Percentiles rank a stretch among this genome's conserved stretches.
Evolutionary conservation across 2,113 vertebrate genomes (phyloP).

Genomic region (Apodemus sylvaticus): DNA sequence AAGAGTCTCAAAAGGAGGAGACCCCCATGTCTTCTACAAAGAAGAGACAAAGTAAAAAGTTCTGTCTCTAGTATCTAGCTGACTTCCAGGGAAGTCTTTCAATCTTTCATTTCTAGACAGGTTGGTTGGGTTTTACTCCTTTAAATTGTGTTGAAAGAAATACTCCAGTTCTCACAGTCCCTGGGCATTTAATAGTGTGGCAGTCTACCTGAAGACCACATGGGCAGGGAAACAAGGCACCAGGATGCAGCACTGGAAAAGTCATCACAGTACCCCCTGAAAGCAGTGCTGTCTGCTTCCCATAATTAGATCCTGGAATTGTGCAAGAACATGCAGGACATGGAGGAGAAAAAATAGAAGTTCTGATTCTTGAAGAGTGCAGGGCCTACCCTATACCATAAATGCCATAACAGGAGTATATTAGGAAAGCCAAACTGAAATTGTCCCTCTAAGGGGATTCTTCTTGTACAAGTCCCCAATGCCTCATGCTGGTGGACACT

Average conservation of each 20-base stretch:
- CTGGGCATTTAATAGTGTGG: not conserved
- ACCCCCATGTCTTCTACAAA: not conserved
- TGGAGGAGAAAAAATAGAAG: not conserved
- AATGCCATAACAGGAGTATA: not conserved
- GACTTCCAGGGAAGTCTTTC: not conserved
- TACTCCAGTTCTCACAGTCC: not conserved
- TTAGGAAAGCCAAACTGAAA: not conserved
- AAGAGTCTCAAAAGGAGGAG: not conserved
- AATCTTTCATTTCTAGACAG: not conserved
- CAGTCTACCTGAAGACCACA: not conserved
- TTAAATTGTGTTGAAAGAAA: not conserved
- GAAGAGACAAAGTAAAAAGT: not conserved
- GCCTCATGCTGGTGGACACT: not conserved
- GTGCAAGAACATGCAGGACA: not conserved
- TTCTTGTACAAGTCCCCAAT: not conserved
- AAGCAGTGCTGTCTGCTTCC: not conserved
- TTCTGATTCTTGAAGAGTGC: not conserved
- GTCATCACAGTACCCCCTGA: not conserved
- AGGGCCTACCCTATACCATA: not conserved
- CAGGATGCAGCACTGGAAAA: not conserved
- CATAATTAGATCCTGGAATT: not conserved
- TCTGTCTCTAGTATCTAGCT: not conserved
- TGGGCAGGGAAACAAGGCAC: not conserved
- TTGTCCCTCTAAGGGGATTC: accelerated
- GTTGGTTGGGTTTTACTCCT: not conserved